Evolutionary conservation across 2,113 vertebrate genomes (phyloP).

Genomic region (Ameiurus melas): DNA sequence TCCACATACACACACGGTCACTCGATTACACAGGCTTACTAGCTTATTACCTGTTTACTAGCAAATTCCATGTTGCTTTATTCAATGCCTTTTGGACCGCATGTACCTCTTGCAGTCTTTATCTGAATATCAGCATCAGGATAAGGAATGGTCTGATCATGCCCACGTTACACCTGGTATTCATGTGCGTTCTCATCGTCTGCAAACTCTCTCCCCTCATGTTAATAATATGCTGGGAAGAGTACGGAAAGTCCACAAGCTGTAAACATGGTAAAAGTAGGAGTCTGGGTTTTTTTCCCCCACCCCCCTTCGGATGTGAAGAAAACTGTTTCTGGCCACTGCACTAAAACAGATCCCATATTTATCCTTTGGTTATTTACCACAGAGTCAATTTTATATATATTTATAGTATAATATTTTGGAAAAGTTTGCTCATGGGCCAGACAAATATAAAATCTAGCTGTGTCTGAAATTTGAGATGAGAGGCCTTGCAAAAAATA

Average conservation of each 20-base stretch:
- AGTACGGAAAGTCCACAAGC: background rate
- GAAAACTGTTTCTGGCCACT: conserved; percentile 6
- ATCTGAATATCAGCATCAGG: background rate
- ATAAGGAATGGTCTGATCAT: background rate
- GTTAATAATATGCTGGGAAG: background rate
- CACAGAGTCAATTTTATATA: conserved; percentile 24
- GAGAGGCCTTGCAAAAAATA: background rate
- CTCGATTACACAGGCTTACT: background rate
- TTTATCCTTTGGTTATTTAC: conserved; percentile 15
- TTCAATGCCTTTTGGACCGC: background rate
- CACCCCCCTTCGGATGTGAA: no score
- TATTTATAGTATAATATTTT: background rate
- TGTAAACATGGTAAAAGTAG: background rate
- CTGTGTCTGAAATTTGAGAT: background rate
- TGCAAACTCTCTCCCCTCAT: background rate
- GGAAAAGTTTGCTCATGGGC: background rate
- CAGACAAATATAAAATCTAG: conserved; percentile 6
- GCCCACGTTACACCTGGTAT: background rate
- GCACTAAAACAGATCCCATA: conserved; percentile 13
- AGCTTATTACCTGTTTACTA: background rate
- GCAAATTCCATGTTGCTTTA: background rate
- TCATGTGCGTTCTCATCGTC: background rate
- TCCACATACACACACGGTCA: background rate
- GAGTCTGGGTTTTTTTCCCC: background rate
- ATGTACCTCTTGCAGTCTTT: background rate